Base-by-base conservation (phyloP, 1,140 invertebrate species). In the Drosophila rufa region DNA sequence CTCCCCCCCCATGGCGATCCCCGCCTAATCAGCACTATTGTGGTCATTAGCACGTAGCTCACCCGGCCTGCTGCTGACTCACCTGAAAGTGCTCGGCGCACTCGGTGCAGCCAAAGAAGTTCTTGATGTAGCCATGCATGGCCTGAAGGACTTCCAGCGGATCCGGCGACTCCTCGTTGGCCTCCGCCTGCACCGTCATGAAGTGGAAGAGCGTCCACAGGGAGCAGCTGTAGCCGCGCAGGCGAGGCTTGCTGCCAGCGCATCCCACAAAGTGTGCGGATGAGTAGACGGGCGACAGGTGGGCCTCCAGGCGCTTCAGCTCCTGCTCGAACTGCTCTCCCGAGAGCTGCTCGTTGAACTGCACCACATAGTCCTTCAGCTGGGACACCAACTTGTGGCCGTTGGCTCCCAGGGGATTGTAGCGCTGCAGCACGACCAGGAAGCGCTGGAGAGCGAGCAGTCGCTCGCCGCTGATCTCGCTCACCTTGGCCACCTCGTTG, bases 201-300 rank as follows among this genome's bases (percentile, higher is more conserved):
- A 96, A 97, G 92, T 99, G 99, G 92, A 99, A 99, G 65, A 99
- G 94, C 40, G 95, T 97, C 99, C 99, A 99, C 15, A 99, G 93
- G 1, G 97, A 96, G 94, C 99, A 99, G 1, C 98, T 97, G 92
- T 98, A 99, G n/a, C 98, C 98, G 51, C 99, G 94, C 53, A 94
- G 95, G 40, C 94, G 93, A 2, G 95, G 92, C 47, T 94, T 93
- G 6, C 89, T 92, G 8, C 75, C 80, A 81, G 94, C 94, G 92
- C 99, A 99, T 12, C 96, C 96, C 53, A 97, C 94, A 64, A 61
- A 92, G n/a, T 82, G 75, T 8, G 47, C 82, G 11, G 83, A 68
- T 0, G 92, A 91, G 61, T 82, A 93, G 12, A 92, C 65, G 4
- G 80, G 78, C 4, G 36, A 51, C 4, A 76, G 30, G 8, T 84